Conservation (phyloP, 2,797 vertebrate species). For the Xyrichtys novacula region DNA sequence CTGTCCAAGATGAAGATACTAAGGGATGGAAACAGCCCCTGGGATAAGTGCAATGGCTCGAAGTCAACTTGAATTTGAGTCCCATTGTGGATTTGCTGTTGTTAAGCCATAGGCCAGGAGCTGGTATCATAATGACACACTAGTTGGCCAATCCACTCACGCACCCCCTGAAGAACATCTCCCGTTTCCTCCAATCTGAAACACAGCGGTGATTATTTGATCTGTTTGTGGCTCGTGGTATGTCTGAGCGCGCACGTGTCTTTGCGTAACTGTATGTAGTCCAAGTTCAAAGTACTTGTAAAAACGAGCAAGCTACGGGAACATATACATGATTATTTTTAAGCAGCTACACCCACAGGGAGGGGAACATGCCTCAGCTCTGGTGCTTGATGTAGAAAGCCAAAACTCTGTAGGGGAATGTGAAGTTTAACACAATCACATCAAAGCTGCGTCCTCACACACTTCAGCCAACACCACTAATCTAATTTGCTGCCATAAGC, state of each 20-base stretch:
- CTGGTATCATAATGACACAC: constrained; percentile 68
- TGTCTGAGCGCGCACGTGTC: constrained; percentile 40
- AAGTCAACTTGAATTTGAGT: constrained; percentile 68
- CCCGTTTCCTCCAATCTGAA: constrained; percentile 53
- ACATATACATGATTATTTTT: constrained; percentile 63
- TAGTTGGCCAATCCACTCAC: constrained; percentile 55
- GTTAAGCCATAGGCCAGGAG: constrained; percentile 66
- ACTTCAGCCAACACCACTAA: constrained; percentile 47
- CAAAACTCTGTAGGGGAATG: constrained; percentile 37
- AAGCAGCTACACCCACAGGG: constrained; percentile 45
- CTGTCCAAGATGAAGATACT: constrained; percentile 56
- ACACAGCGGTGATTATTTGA: constrained; percentile 57
- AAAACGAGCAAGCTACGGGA: constrained; percentile 38
- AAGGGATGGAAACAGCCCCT: constrained; percentile 47
- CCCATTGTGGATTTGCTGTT: constrained; percentile 36
- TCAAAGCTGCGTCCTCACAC: constrained; percentile 40
- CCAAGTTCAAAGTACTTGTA: constrained; percentile 55
- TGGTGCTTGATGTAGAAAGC: constrained; percentile 30
- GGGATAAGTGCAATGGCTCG: constrained; percentile 50
- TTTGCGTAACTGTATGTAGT: constrained; percentile 49
- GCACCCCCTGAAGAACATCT: constrained; percentile 55
- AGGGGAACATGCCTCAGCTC: constrained; percentile 32
- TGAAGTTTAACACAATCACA: constrained; percentile 52
- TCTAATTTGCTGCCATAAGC: constrained; percentile 63
- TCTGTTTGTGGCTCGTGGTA: constrained; percentile 56